Evolutionary conservation across 2,113 vertebrate genomes (phyloP).

Genomic region (Pyxicephalus adspersus): DNA sequence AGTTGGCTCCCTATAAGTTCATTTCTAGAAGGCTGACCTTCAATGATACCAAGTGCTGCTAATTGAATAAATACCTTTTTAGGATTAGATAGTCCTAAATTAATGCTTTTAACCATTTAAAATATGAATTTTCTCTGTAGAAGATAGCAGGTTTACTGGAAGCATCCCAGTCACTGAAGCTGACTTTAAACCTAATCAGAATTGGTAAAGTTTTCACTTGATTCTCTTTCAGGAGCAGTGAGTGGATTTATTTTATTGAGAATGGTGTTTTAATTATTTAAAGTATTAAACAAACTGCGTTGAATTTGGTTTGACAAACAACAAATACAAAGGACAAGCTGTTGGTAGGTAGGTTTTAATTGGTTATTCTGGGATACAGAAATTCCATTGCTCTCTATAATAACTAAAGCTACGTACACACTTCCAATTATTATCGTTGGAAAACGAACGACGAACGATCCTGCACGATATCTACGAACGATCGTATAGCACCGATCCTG

Average conservation of each 20-base stretch:
- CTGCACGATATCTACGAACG: too few species aligned
- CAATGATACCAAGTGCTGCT: constrained; percentile 30
- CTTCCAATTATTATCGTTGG: too few species aligned
- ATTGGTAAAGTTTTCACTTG: background rate
- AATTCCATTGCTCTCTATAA: too few species aligned
- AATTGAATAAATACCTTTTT: constrained; percentile 29
- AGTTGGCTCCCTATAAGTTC: constrained; percentile 64
- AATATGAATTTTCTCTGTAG: constrained; percentile 6
- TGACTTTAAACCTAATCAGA: constrained; percentile 5
- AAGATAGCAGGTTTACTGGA: background rate
- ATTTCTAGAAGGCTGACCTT: constrained; percentile 24
- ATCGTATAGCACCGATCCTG: too few species aligned
- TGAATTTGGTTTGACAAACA: too few species aligned
- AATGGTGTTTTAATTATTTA: background rate
- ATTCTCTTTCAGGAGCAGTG: background rate
- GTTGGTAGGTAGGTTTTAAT: too few species aligned
- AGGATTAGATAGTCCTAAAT: constrained; percentile 34
- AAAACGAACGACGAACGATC: too few species aligned
- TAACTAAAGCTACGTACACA: too few species aligned
- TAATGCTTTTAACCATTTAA: constrained; percentile 19
- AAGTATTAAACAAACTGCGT: too few species aligned
- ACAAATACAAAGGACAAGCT: too few species aligned
- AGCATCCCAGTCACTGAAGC: constrained; percentile 10
- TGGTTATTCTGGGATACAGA: too few species aligned
- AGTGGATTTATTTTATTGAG: background rate